Conservation (phyloP, 2,888 invertebrate genomes). For the Troglohyphantes excavatus region DNA sequence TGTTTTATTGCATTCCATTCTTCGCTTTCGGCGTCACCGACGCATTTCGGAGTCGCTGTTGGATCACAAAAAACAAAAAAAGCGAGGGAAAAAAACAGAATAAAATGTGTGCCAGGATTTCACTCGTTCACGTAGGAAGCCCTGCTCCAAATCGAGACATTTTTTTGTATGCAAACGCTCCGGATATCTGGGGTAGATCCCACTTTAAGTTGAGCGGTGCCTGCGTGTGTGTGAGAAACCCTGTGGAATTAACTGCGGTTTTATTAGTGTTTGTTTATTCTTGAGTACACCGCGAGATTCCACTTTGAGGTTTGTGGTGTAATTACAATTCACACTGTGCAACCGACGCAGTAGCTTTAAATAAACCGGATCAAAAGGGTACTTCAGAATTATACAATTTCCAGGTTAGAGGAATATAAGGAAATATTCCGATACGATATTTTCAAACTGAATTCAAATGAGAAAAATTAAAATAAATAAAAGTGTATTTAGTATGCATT, state of each 20-base stretch:
- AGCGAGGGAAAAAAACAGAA: background rate
- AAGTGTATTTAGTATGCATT: no score
- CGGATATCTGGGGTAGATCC: constrained; percentile 25
- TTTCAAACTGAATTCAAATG: no score
- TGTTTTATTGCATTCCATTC: constrained; percentile 22
- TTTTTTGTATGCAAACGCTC: background rate
- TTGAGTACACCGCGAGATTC: background rate
- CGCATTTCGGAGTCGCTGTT: constrained; percentile 32
- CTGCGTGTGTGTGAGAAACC: background rate
- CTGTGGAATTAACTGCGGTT: background rate
- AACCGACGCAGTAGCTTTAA: background rate
- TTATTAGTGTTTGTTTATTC: background rate
- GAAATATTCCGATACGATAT: background rate
- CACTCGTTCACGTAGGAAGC: constrained; percentile 71
- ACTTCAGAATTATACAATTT: background rate
- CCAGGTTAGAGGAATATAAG: background rate
- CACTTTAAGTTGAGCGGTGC: constrained; percentile 3
- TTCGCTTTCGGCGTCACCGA: constrained; percentile 51
- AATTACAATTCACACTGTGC: background rate
- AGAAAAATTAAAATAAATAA: no score
- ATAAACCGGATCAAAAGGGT: background rate
- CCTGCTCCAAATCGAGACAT: constrained; percentile 47
- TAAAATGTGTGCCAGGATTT: constrained; percentile 55
- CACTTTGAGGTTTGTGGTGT: background rate
- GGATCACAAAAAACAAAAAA: constrained; percentile 2